A percentile compares a stretch with the other conserved stretches of the same genome.
These are phyloP conservation scores for Diacarnus erythraeanus DNA, from an alignment of 37 sponge, comb jelly and placozoan species.

Conservation along the genomic window DNA sequence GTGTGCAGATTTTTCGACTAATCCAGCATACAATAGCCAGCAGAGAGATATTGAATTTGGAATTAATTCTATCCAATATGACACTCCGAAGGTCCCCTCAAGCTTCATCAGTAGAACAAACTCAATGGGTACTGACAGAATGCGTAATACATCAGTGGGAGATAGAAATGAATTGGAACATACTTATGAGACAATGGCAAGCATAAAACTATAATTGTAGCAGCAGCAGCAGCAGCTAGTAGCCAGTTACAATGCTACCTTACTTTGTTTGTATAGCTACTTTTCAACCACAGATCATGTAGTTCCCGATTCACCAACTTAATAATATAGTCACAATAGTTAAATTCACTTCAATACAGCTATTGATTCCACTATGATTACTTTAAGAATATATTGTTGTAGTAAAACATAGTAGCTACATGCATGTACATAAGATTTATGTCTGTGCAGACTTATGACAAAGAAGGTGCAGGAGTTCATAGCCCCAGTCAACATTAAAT, in stretches of 20 bases:
- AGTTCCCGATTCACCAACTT: too few relatives aligned
- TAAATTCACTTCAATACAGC: too few relatives aligned
- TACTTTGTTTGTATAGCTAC: too few relatives aligned
- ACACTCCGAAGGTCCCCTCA: not conserved
- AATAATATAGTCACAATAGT: too few relatives aligned
- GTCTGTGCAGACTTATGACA: not conserved
- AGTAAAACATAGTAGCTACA: too few relatives aligned
- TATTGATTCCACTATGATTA: too few relatives aligned
- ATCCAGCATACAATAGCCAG: not conserved
- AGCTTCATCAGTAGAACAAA: not conserved
- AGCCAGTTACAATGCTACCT: too few relatives aligned
- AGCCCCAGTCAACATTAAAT: slow-evolving; percentile 19
- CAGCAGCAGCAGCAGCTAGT: not conserved
- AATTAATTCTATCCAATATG: not conserved
- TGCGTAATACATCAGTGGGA: not conserved
- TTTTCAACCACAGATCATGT: too few relatives aligned
- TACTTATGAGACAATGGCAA: slow-evolving; percentile 17
- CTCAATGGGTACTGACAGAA: not conserved
- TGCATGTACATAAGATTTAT: too few relatives aligned
- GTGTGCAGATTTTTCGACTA: not conserved
- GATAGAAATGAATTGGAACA: not conserved
- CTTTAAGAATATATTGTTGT: too few relatives aligned
- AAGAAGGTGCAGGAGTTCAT: slow-evolving; percentile 14
- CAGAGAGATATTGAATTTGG: not conserved
- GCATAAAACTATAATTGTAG: not conserved